These are phyloP conservation scores for Taenioides sp. DNA, from an alignment of 2,797 vertebrate genomes.

Conservation along the genomic window DNA sequence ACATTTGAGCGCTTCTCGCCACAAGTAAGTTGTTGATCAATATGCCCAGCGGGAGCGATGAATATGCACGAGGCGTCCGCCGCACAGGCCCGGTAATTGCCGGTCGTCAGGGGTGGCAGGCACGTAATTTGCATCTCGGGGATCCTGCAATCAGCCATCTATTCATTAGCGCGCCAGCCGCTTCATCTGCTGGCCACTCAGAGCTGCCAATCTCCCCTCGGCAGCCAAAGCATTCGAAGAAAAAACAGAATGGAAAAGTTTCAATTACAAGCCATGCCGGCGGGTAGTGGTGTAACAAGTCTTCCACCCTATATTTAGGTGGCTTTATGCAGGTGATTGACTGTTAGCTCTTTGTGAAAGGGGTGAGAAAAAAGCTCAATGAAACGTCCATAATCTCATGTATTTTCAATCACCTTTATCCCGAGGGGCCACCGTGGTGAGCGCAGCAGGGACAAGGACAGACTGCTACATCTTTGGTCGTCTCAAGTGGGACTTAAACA, in stretches of 20 bases:
- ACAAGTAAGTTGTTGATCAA: constrained; percentile 88
- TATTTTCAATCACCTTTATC: constrained; percentile 74
- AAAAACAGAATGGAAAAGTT: constrained; percentile 81
- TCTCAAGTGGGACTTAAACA: constrained; percentile 59
- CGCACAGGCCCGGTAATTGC: constrained; percentile 93
- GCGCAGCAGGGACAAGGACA: constrained; percentile 31
- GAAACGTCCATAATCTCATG: constrained; percentile 76
- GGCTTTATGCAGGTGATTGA: constrained; percentile 77
- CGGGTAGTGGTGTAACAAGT: constrained; percentile 79
- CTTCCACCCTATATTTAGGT: constrained; percentile 81
- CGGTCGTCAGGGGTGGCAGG: constrained; percentile 95
- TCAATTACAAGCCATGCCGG: constrained; percentile 81
- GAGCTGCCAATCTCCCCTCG: constrained; percentile 94
- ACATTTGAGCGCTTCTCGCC: constrained; percentile 57
- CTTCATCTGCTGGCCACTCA: constrained; percentile 97
- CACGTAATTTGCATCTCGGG: constrained; percentile 98
- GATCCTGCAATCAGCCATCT: constrained; percentile 99
- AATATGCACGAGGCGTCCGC: constrained; percentile 94
- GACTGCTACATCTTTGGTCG: constrained; percentile 33
- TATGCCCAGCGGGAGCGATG: constrained; percentile 93
- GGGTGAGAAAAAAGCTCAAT: constrained; percentile 70
- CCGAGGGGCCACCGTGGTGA: constrained; percentile 45
- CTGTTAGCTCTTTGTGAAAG: constrained; percentile 74
- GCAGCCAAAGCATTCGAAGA: constrained; percentile 77
- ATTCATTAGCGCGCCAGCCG: constrained; percentile 99